These are phyloP conservation scores for Drosophila incognita DNA, from an alignment of 2,888 invertebrate species.

Conservation along the genomic window DNA sequence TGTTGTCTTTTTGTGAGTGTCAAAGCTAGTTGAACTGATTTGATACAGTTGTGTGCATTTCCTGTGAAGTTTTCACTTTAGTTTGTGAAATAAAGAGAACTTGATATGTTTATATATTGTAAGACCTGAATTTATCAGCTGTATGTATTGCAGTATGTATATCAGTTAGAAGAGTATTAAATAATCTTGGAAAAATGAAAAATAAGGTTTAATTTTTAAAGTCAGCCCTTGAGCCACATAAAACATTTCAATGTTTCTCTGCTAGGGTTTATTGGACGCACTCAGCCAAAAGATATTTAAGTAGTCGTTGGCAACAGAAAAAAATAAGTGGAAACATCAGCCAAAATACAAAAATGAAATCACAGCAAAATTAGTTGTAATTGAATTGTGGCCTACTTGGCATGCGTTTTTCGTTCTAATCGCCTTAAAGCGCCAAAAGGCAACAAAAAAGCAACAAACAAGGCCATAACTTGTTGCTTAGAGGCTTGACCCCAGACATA, in stretches of 20 bases:
- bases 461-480: slow-evolving; percentile 68
- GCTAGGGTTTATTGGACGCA: neutral
- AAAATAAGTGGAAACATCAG: slow-evolving; percentile 24
- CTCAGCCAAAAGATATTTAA: neutral
- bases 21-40: slow-evolving; percentile 9
- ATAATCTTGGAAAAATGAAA: neutral
- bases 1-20: slow-evolving; percentile 2
- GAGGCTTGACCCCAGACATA: slow-evolving; percentile 30
- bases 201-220: neutral
- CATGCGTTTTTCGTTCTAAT: slow-evolving; percentile 50
- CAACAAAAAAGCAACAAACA: slow-evolving; percentile 19
- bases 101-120: neutral
- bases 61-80: neutral
- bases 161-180: neutral
- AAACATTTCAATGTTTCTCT: neutral
- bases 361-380: slow-evolving; percentile 76
- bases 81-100: too few relatives aligned
- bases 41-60: neutral
- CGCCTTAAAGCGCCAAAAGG: slow-evolving; percentile 58
- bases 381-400: slow-evolving; percentile 65
- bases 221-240: neutral
- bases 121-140: neutral
- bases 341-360: slow-evolving; percentile 58
- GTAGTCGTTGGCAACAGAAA: slow-evolving; percentile 14
- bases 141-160: neutral